phyloP scores from a whole-genome alignment of 2,888 invertebrate genomes.

The Nemurella pictetii region DNA sequence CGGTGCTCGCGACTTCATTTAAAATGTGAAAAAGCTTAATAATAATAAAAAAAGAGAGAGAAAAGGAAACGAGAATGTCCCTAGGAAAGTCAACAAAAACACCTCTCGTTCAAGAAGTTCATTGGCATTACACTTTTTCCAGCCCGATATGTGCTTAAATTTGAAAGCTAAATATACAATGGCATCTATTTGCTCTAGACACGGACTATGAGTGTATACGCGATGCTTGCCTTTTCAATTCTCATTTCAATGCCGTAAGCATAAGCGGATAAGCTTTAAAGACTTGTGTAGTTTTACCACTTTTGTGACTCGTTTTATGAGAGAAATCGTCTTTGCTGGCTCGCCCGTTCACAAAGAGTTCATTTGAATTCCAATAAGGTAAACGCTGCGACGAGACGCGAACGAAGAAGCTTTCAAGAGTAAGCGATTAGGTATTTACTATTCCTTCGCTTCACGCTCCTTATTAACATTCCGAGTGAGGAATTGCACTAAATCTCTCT shows the following conservation, averaged over 20 bases:
- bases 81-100: not conserved
- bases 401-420: not conserved
- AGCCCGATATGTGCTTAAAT: not conserved
- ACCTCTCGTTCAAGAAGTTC: constrained; percentile 1
- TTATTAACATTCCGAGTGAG: constrained; percentile 13
- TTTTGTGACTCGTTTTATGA: not conserved
- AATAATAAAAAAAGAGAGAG: not conserved
- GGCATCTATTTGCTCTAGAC: not conserved
- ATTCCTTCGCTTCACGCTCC: constrained; percentile 7
- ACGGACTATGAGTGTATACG: not conserved
- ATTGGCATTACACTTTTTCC: not conserved
- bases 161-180: not conserved
- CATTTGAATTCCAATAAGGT: constrained; percentile 25
- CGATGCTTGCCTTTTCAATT: not conserved
- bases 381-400: not conserved
- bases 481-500: not conserved
- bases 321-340: not conserved
- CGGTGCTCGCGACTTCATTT: not conserved
- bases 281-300: not conserved
- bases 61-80: not conserved
- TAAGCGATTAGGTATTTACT: constrained; percentile 20
- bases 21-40: not conserved
- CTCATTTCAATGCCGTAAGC: not conserved
- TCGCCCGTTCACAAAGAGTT: constrained; percentile 4
- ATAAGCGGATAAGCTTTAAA: not conserved